These are phyloP conservation scores for Motacilla tschutschensis DNA, from an alignment of 2,113 vertebrate genomes.

Conservation along the genomic window DNA sequence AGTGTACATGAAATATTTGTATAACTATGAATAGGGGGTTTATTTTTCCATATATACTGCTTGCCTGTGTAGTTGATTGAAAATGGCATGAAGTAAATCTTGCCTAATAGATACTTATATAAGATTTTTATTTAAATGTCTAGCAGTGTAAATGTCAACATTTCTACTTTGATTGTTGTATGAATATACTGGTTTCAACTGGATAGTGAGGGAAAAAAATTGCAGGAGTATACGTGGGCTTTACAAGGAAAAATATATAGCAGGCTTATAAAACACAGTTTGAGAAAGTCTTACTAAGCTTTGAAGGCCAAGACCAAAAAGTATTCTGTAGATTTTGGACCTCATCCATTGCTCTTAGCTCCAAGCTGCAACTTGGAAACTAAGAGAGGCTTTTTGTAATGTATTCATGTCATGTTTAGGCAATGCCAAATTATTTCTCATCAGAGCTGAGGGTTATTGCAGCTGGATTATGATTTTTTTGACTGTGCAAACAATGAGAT, in stretches of 20 bases:
- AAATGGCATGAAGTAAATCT: constrained; percentile 72
- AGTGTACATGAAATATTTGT: constrained; percentile 75
- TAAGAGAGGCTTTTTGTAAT: neutral
- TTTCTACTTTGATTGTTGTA: constrained; percentile 62
- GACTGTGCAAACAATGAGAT: neutral
- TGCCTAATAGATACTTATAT: constrained; percentile 72
- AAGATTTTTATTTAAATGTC: constrained; percentile 70
- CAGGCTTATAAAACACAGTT: constrained; percentile 16
- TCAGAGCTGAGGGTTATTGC: neutral
- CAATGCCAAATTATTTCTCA: constrained; percentile 16
- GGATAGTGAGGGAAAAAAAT: constrained; percentile 19
- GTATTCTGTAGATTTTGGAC: constrained; percentile 44
- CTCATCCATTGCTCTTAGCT: constrained; percentile 2
- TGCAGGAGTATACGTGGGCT: neutral
- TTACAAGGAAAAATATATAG: constrained; percentile 35
- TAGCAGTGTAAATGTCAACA: constrained; percentile 46
- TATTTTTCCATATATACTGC: constrained; percentile 64
- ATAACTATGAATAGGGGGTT: constrained; percentile 67
- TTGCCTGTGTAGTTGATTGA: constrained; percentile 68
- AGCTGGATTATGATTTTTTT: constrained; percentile 6
- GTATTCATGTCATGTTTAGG: neutral
- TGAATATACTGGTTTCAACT: constrained; percentile 47
- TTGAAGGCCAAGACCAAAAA: constrained; percentile 28
- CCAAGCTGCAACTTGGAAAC: constrained; percentile 1
- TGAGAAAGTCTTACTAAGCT: constrained; percentile 35